phyloP scores from a whole-genome alignment of 2,113 vertebrate genomes.

The Cairina moschata region DNA sequence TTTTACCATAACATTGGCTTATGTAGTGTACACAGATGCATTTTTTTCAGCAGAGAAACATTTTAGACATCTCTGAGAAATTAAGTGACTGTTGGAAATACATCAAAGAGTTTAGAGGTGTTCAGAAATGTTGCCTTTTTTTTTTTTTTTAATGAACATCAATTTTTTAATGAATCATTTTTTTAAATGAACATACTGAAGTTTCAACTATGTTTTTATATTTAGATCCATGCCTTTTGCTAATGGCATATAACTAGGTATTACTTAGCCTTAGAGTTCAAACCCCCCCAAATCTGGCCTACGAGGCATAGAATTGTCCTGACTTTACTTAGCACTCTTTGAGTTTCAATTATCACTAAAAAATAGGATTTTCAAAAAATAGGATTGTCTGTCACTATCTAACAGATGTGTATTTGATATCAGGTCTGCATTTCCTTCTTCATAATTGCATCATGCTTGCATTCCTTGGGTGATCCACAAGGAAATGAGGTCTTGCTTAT shows the following conservation, averaged over 20 bases:
- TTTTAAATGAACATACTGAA: background rate
- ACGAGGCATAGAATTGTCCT: background rate
- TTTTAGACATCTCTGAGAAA: background rate
- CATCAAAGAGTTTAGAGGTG: background rate
- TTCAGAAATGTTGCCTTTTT: background rate
- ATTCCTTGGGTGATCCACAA: background rate
- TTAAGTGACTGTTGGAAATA: background rate
- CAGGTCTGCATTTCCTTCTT: background rate
- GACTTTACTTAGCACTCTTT: background rate
- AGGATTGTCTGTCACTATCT: background rate
- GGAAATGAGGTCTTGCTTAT: background rate
- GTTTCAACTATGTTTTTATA: background rate
- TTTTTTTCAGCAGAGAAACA: background rate
- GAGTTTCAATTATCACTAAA: background rate
- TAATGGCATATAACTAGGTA: background rate
- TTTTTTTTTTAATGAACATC: no score
- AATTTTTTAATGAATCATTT: background rate
- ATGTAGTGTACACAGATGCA: fast-evolving
- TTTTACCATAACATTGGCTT: background rate
- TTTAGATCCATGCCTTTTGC: background rate
- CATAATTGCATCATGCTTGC: background rate
- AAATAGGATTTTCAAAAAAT: background rate
- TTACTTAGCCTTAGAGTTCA: background rate
- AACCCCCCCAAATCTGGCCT: fast-evolving
- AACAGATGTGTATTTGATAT: background rate